A percentile compares a stretch with the other conserved stretches of the same genome.
Evolutionary conservation across 1,140 invertebrate species (phyloP).

Genomic region (Prorops nasuta): DNA sequence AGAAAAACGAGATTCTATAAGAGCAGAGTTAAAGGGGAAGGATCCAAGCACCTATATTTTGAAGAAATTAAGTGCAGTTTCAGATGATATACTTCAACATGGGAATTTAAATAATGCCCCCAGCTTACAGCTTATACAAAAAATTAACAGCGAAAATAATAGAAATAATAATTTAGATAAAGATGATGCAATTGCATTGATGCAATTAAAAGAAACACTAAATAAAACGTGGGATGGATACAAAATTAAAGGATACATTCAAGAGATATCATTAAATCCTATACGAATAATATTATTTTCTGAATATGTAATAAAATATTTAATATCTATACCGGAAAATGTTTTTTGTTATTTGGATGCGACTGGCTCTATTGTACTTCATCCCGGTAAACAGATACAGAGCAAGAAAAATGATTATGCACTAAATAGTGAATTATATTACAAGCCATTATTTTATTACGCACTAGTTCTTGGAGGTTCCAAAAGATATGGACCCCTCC

Average conservation of each 20-base stretch:
- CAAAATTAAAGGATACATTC: not conserved
- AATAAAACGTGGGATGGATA: not conserved
- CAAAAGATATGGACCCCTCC: not conserved
- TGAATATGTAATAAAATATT: not conserved
- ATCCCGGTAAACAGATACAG: not conserved
- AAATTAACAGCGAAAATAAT: not conserved
- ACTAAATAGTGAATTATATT: not conserved
- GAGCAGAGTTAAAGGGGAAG: not conserved
- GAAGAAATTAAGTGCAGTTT: not conserved
- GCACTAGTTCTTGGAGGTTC: not conserved
- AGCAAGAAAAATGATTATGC: not conserved
- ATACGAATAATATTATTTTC: too few species aligned
- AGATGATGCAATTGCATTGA: not conserved
- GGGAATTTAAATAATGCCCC: not conserved
- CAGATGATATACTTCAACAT: not conserved
- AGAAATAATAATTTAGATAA: not conserved
- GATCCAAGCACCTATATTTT: not conserved
- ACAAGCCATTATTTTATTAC: not conserved
- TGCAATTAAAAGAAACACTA: not conserved
- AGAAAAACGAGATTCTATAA: not conserved
- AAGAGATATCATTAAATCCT: not conserved
- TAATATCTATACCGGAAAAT: not conserved
- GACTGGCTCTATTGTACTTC: not conserved
- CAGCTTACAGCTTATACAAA: not conserved
- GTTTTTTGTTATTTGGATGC: constrained; percentile 5